Evolutionary conservation across 2,888 invertebrate species (phyloP), one percentile per base, ranked within the genome.

Genomic region (Geotrupes spiniger): DNA sequence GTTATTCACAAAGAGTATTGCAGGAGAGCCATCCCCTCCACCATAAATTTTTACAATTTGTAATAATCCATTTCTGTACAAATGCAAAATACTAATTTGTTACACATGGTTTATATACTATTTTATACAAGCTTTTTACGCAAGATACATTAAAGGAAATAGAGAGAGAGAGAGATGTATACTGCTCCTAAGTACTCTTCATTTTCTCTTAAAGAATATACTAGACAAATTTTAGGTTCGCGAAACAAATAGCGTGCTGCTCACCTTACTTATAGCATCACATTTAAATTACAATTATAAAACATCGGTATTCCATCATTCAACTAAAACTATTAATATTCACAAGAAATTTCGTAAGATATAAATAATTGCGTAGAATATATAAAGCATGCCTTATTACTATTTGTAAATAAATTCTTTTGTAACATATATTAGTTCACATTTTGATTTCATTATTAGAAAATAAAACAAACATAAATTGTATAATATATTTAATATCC

Each of bases 401-500:
- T 44, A 49, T 45, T 33, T 21, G 21, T 6, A 21, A 21, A 21
- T 6, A 21, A 21, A 21, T 21, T 21, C 16, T 36, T 15, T 28
- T 33, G 33, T 36, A 14, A n/a, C 41, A 41, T 36, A 28, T 25
- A 36, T 14, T 21, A 21, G 21, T 21, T 21, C 21, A 21, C 21
- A 21, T 21, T 21, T 21, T 21, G 21, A 21, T 21, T 21, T 21
- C 3, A 21, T 21, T 21, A 21, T 21, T 21, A 21, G 14, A 44
- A 49, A 50, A 46, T 46, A 42, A 50, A 50, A 50, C 46, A 46
- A 50, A 45, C 37, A 28, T 38, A 50, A 46, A 42, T 49, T 38
- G 27, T 42, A 36, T 45, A 42, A 42, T 50, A 46, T 56, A 51
- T 50, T 52, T 52, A 51, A 51, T 50, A 51, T 42, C 46, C 49